These are phyloP conservation scores for Brachyhypopomus occidentalis DNA, from an alignment of 2,113 vertebrate species.

Conservation along the genomic window DNA sequence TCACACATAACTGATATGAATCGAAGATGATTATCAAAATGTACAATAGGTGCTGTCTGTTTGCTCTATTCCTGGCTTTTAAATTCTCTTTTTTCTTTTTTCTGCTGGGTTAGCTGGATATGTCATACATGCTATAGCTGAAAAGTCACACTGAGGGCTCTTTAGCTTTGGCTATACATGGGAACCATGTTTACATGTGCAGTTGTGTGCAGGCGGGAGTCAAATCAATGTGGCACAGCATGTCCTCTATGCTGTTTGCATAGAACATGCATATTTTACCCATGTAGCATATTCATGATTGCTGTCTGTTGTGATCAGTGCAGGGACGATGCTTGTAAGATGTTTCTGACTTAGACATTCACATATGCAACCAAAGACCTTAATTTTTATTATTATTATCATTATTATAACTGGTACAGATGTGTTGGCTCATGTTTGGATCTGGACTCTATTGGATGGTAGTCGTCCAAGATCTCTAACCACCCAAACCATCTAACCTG, in stretches of 20 bases:
- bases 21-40: slow-evolving; percentile 59
- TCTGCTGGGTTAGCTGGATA: slow-evolving; percentile 40
- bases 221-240: slow-evolving; percentile 20
- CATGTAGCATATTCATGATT: neutral
- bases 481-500: too few relatives aligned
- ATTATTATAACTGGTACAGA: too few relatives aligned
- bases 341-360: too few relatives aligned
- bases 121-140: slow-evolving; percentile 17
- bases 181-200: neutral
- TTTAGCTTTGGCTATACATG: slow-evolving; percentile 1
- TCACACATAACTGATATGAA: slow-evolving; percentile 64
- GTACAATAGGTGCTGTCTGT: slow-evolving; percentile 50
- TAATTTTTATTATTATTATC: too few relatives aligned
- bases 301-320: neutral
- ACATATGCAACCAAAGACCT: too few relatives aligned
- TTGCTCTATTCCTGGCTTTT: slow-evolving; percentile 40
- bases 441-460: too few relatives aligned
- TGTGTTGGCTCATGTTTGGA: too few relatives aligned
- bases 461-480: too few relatives aligned
- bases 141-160: slow-evolving; percentile 5
- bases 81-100: slow-evolving; percentile 26
- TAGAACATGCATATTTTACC: neutral
- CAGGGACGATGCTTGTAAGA: neutral
- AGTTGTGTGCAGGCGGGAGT: slow-evolving; percentile 31
- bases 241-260: neutral